A percentile compares a stretch with the other conserved stretches of the same genome.
Conservation (phyloP, 2,113 vertebrate species). For the Elaphurus davidianus region DNA sequence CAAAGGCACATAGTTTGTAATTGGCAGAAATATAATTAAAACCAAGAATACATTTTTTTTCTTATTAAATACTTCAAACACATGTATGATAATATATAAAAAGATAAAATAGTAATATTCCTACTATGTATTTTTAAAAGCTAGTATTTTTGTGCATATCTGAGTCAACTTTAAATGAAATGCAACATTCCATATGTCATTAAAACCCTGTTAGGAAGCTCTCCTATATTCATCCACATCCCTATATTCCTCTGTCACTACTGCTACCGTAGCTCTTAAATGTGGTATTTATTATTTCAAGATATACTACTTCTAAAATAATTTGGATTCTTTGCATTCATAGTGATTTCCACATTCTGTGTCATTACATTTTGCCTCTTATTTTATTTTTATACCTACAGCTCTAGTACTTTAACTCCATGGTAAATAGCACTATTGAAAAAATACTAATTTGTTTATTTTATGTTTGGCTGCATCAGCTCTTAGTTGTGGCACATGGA, state of each 20-base stretch:
- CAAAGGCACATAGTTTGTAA: background rate
- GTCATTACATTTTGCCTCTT: background rate
- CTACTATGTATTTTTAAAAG: background rate
- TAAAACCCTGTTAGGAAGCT: background rate
- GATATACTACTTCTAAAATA: background rate
- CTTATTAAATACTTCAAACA: background rate
- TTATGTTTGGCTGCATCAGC: background rate
- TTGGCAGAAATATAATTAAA: background rate
- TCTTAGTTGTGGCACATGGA: background rate
- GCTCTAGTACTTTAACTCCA: background rate
- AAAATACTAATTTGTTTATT: background rate
- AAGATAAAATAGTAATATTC: background rate
- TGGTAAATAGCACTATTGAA: background rate
- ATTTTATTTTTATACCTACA: background rate
- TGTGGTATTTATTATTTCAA: background rate
- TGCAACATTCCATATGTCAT: background rate
- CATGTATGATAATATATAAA: background rate
- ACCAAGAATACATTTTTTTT: background rate
- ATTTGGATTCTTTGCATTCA: background rate
- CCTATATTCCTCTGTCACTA: background rate
- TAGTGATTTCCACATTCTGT: background rate
- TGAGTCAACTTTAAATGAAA: background rate
- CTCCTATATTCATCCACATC: background rate
- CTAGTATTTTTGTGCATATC: background rate
- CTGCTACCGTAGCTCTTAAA: background rate